Evolutionary conservation across 2,113 vertebrate genomes (phyloP), one percentile per base, ranked within the genome.

Genomic region (Butorides virescens): DNA sequence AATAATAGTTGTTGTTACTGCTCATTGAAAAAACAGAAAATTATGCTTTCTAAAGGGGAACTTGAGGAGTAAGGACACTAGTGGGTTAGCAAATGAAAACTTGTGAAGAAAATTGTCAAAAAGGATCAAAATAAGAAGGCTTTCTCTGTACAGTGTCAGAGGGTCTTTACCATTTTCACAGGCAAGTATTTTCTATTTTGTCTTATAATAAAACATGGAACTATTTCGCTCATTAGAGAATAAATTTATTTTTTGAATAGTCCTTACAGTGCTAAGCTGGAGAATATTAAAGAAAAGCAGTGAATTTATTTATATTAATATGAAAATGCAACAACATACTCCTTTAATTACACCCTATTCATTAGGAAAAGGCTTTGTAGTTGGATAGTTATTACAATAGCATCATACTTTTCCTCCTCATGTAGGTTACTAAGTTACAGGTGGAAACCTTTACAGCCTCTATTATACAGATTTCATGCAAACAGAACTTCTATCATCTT

Each of bases 221-320:
- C 19, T 88, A 26, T 26, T 30, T 95, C 91, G 79, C 3, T 70
- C 32, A 62, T 37, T 67, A n/a, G 46, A 80, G n/a, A 91, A 90
- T 22, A 58, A 80, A 59, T 81, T 66, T 73, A 4, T 68, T 81
- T 92, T 88, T 23, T 74, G 17, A 4, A 68, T 67, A 86, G 6
- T 88, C 34, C 34, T 65, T 78, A 66, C 8, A 81, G 25, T 13
- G 7, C 5, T 91, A 82, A 88, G 0, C 7, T 77, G 52, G 21
- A 87, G 32, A 86, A 76, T 76, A 67, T 62, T 71, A 74, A 77
- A 93, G 47, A 65, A 96, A 97, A 96, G 15, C 27, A 56, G 7
- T 23, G 47, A 88, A 12, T 50, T 71, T 97, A 62, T 72, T 91
- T 47, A 85, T 62, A 71, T 70, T 19, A 72, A 71, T 29, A 36